These are phyloP conservation scores for Zaprionus nigranus DNA, from an alignment of 1,140 invertebrate species.

Conservation along the genomic window DNA sequence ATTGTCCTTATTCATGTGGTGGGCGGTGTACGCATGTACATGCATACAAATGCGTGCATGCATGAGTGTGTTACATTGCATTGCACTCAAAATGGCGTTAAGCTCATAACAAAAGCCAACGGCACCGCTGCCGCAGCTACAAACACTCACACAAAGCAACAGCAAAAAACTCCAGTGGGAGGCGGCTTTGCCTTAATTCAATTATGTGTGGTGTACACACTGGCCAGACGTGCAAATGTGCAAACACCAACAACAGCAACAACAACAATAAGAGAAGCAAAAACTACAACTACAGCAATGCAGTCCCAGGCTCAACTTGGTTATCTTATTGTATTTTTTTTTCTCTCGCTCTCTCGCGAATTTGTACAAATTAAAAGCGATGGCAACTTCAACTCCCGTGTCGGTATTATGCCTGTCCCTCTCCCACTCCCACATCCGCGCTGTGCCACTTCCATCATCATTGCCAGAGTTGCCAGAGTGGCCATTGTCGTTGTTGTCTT, in stretches of 20 bases:
- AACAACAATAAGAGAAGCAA: slow-evolving; percentile 8
- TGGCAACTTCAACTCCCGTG: slow-evolving; percentile 31
- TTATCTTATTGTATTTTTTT: slow-evolving; percentile 37
- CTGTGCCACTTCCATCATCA: slow-evolving; percentile 37
- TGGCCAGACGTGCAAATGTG: slow-evolving; percentile 44
- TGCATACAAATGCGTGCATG: slow-evolving; percentile 14
- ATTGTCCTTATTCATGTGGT: background rate
- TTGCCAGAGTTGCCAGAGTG: slow-evolving; percentile 20
- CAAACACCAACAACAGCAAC: slow-evolving; percentile 13
- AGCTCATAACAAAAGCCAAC: slow-evolving; percentile 43
- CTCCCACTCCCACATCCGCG: slow-evolving; percentile 2
- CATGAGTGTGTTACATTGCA: slow-evolving; percentile 35
- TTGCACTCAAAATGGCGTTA: slow-evolving; percentile 55
- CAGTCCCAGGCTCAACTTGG: slow-evolving; percentile 29
- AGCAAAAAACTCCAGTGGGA: slow-evolving; percentile 26
- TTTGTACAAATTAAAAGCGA: slow-evolving; percentile 66
- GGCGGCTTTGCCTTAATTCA: slow-evolving; percentile 55
- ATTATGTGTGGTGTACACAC: slow-evolving; percentile 60
- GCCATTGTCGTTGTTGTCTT: slow-evolving; percentile 29
- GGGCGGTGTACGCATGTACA: slow-evolving; percentile 1
- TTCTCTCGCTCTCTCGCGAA: slow-evolving; percentile 17
- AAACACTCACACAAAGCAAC: slow-evolving; percentile 13
- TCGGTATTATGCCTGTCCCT: slow-evolving; percentile 7
- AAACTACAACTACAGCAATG: slow-evolving; percentile 10
- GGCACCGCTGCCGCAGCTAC: slow-evolving; percentile 22